A percentile compares a stretch with the other conserved stretches of the same genome.
Conservation (phyloP, 2,797 vertebrate species). For the Rhinophrynus dorsalis region DNA sequence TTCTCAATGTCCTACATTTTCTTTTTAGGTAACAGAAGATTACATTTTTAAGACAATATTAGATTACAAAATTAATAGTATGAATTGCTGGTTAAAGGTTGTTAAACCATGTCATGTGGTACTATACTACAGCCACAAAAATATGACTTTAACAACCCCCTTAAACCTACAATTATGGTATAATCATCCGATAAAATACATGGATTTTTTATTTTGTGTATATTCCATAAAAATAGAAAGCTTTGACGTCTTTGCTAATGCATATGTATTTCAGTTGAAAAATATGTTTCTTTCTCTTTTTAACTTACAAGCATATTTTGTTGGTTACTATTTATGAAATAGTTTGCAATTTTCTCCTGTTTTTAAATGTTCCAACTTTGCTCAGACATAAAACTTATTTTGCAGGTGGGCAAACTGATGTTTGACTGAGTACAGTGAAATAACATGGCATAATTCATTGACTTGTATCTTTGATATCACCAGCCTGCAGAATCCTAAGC, state of each 20-base stretch:
- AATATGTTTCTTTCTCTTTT: too few species aligned
- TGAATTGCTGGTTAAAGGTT: too few species aligned
- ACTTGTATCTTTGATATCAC: constrained; percentile 43
- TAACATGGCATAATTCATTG: constrained; percentile 44
- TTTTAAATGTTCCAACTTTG: constrained; percentile 1
- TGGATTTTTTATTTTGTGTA: not conserved
- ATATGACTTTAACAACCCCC: not conserved
- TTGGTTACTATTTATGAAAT: constrained; percentile 13
- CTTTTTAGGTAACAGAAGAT: too few species aligned
- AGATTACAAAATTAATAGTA: too few species aligned
- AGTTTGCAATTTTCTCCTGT: not conserved
- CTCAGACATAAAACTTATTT: constrained; percentile 6
- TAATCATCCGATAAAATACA: too few species aligned
- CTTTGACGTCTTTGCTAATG: not conserved
- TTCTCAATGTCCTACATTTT: too few species aligned
- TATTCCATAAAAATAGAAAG: not conserved
- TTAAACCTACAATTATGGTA: too few species aligned
- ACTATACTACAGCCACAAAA: not conserved
- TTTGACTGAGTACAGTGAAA: constrained; percentile 19
- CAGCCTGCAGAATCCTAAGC: constrained; percentile 41
- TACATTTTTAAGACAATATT: too few species aligned
- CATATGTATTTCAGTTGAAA: too few species aligned
- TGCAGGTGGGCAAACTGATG: constrained; percentile 15
- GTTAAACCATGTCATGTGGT: not conserved
- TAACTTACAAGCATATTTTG: not conserved